Evolutionary conservation across 2,888 invertebrate genomes (phyloP).

Genomic region (Zygothrica quintamaculata): DNA sequence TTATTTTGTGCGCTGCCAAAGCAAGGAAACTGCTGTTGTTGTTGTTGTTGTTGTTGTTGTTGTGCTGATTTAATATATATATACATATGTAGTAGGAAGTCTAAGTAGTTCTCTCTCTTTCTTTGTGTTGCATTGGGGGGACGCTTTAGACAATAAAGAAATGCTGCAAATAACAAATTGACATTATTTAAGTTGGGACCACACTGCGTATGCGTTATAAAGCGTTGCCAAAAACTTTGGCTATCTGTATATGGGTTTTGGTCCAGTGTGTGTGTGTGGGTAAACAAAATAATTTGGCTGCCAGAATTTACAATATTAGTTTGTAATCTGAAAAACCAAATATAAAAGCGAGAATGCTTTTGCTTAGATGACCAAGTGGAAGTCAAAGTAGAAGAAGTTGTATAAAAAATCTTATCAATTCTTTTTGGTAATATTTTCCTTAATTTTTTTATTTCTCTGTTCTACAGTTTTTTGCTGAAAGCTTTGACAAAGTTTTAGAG

Average conservation of each 20-base stretch:
- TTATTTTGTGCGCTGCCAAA: slow-evolving; percentile 1
- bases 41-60: neutral
- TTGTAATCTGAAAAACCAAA: slow-evolving; percentile 72
- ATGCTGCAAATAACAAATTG: slow-evolving; percentile 28
- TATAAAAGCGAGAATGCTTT: slow-evolving; percentile 42
- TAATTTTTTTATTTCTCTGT: slow-evolving; percentile 8
- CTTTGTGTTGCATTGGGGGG: neutral
- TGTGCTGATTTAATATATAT: neutral
- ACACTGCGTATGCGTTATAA: slow-evolving; percentile 43
- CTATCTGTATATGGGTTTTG: slow-evolving; percentile 31
- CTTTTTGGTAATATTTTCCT: slow-evolving; percentile 23
- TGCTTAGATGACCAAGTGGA: slow-evolving; percentile 45
- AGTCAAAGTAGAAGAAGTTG: no score
- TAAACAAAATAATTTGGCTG: slow-evolving; percentile 70
- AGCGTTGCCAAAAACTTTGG: slow-evolving; percentile 36
- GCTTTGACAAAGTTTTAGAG: slow-evolving; percentile 58
- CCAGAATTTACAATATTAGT: slow-evolving; percentile 72
- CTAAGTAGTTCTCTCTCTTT: neutral
- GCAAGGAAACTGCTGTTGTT: slow-evolving; percentile 1
- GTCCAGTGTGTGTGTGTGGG: slow-evolving; percentile 38
- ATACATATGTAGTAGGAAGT: neutral
- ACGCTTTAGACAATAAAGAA: slow-evolving; percentile 7
- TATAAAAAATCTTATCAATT: slow-evolving; percentile 67
- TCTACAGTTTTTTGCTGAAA: slow-evolving; percentile 12
- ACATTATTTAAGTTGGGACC: slow-evolving; percentile 22